A percentile compares a stretch with the other conserved stretches of the same genome.
Evolutionary conservation across 2,888 invertebrate genomes (phyloP).

Genomic region (Muscina levida): DNA sequence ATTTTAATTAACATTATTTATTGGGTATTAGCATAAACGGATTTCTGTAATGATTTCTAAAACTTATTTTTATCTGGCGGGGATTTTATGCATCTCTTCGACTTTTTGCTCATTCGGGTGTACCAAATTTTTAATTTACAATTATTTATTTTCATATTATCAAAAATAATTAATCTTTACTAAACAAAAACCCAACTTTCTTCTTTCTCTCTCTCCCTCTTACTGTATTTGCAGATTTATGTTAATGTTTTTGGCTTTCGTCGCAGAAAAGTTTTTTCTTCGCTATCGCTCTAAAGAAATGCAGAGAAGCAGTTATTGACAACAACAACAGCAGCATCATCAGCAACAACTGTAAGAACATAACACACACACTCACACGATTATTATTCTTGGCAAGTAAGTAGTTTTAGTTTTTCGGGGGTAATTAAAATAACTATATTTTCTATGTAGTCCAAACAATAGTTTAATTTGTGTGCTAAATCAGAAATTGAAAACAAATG

Average conservation of each 20-base stretch:
- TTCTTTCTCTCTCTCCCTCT: constrained; percentile 30
- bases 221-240: constrained; percentile 58
- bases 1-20: constrained; percentile 32
- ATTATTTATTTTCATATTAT: constrained; percentile 49
- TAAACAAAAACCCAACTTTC: constrained; percentile 38
- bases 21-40: constrained; percentile 7
- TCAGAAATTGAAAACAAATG: constrained; percentile 16
- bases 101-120: background rate
- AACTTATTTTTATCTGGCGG: background rate
- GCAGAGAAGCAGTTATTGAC: constrained; percentile 36
- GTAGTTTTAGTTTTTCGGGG: constrained; percentile 30
- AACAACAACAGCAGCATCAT: constrained; percentile 15
- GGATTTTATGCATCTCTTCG: background rate
- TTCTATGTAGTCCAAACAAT: background rate
- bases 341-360: constrained; percentile 30
- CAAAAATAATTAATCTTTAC: constrained; percentile 50
- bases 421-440: constrained; percentile 29
- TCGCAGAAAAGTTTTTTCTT: constrained; percentile 41
- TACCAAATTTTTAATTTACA: constrained; percentile 28
- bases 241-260: constrained; percentile 57
- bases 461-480: constrained; percentile 10
- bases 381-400: constrained; percentile 55
- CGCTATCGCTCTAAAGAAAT: background rate
- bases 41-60: constrained; percentile 14
- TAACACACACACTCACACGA: constrained; percentile 15